Conservation (phyloP, 64 coral and sea anemone species). For the Stichodactyla mertensii region DNA sequence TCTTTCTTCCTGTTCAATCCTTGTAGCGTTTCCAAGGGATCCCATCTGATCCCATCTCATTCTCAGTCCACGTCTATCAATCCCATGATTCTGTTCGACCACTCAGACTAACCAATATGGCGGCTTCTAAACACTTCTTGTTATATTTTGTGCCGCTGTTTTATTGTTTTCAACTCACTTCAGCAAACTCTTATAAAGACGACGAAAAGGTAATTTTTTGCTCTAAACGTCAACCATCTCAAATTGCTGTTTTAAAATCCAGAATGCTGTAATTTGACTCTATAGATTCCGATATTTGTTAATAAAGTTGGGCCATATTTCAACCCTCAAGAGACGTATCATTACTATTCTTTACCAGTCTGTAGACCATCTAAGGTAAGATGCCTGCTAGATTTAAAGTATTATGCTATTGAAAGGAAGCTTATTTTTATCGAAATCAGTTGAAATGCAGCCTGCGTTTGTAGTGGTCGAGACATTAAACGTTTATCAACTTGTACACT, state of each 20-base stretch:
- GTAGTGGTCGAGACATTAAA: not conserved
- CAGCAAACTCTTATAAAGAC: conserved; percentile 23
- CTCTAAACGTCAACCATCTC: not conserved
- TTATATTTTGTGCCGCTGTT: conserved; percentile 14
- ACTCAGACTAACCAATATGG: conserved; percentile 31
- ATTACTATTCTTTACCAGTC: conserved; percentile 93
- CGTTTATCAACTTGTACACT: too few relatives aligned
- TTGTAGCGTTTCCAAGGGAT: too few relatives aligned
- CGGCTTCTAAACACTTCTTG: not conserved
- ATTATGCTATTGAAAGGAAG: not conserved
- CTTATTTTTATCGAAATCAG: not conserved
- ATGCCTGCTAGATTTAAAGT: not conserved
- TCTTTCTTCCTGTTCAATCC: not conserved
- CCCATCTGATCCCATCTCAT: too few relatives aligned
- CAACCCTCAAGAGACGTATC: conserved; percentile 96
- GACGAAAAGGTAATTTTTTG: conserved; percentile 23
- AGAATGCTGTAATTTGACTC: not conserved
- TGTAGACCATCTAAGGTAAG: conserved; percentile 88
- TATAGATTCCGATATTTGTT: conserved; percentile 80
- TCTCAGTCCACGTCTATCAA: conserved; percentile 17
- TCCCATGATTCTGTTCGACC: conserved; percentile 16
- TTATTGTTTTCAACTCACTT: not conserved
- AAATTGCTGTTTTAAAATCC: not conserved
- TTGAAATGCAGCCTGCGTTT: not conserved
- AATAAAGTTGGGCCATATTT: conserved; percentile 99